phyloP scores from a whole-genome alignment of 2,113 vertebrate species.

The Tapirus terrestris region DNA sequence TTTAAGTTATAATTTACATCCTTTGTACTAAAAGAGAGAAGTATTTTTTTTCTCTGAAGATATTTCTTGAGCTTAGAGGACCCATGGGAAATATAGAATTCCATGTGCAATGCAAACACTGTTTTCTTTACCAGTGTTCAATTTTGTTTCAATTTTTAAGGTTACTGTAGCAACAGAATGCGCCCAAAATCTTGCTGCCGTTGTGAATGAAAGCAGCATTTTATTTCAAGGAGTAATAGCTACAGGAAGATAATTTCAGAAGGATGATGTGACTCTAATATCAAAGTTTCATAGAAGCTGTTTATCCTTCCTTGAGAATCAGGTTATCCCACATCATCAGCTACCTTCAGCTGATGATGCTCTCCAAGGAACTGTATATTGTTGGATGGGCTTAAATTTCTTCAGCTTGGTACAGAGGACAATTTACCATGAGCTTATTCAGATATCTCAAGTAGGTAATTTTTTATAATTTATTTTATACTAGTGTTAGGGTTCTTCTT shows the following conservation, averaged over 20 bases:
- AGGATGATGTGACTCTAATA: background rate
- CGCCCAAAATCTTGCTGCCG: background rate
- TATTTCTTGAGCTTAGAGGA: constrained; percentile 38
- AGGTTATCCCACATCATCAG: background rate
- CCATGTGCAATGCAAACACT: constrained; percentile 56
- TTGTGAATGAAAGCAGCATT: constrained; percentile 26
- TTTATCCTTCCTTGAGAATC: background rate
- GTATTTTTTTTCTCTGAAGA: constrained; percentile 48
- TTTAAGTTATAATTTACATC: constrained; percentile 64
- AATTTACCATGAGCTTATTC: background rate
- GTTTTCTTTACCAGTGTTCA: constrained; percentile 10
- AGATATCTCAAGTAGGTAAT: background rate
- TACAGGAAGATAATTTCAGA: background rate
- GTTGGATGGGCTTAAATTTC: background rate
- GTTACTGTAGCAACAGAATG: constrained; percentile 25
- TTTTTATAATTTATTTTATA: background rate
- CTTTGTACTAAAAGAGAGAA: constrained; percentile 40
- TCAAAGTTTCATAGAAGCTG: background rate
- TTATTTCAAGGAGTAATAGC: constrained; percentile 35
- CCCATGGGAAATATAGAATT: constrained; percentile 57
- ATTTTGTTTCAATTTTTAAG: constrained; percentile 60
- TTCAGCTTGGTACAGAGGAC: background rate
- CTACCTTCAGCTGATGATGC: background rate
- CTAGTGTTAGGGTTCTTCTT: background rate
- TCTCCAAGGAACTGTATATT: background rate